These are phyloP conservation scores for Jaculus jaculus DNA, from an alignment of 2,113 vertebrate genomes.

Conservation along the genomic window DNA sequence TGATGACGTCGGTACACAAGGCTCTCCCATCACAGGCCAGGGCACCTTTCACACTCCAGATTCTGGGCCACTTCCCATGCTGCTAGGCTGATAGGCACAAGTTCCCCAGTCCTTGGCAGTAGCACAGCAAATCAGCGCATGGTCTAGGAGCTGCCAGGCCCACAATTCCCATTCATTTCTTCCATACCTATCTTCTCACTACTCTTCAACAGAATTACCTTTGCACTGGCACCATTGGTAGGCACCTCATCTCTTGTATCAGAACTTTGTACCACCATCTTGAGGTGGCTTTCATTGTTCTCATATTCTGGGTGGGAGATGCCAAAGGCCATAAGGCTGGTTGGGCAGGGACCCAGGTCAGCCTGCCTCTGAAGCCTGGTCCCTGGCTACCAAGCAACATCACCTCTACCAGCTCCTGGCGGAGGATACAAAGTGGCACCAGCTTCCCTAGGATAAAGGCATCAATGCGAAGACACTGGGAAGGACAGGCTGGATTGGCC, in stretches of 20 bases:
- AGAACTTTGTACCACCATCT: not conserved
- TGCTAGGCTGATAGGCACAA: not conserved
- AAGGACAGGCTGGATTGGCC: not conserved
- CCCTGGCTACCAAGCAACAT: not conserved
- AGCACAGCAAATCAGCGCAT: not conserved
- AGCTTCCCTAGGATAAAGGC: not conserved
- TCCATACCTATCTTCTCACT: not conserved
- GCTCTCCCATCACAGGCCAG: not conserved
- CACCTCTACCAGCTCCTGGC: not conserved
- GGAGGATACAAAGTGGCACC: not conserved
- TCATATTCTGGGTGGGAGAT: not conserved
- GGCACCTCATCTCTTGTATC: not conserved
- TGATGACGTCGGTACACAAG: accelerated
- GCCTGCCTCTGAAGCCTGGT: not conserved
- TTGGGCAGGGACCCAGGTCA: not conserved
- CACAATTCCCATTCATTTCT: not conserved
- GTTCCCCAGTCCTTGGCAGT: not conserved
- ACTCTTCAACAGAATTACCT: not conserved
- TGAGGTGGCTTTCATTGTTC: not conserved
- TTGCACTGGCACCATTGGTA: not conserved
- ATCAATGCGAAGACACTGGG: not conserved
- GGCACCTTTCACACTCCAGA: not conserved
- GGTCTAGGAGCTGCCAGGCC: not conserved
- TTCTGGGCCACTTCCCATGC: not conserved
- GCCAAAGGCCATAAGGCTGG: not conserved